Evolutionary conservation across 2,888 invertebrate species (phyloP), one percentile per base, ranked within the genome.

Genomic region (Willowsia nigromaculata): DNA sequence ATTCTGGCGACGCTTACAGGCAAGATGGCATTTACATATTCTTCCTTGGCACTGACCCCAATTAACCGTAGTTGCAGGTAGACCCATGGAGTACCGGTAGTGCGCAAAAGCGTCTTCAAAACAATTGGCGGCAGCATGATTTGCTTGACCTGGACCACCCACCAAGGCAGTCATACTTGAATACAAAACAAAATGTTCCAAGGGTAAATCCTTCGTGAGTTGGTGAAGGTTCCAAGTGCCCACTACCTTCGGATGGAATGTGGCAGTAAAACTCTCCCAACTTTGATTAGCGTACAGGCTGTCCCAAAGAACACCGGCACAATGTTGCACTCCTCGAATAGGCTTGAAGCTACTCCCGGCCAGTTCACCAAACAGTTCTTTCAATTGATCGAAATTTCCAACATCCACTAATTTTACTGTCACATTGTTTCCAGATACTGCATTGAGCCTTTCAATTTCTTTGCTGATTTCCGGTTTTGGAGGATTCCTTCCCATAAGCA

Each of bases 21-120:
- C 15, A 40, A 47, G 22, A 90, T 33, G 0, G 80, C 90, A 11
- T 43, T 40, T 27, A 90, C 18, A 4, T 40, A 74, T 3, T 78
- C 71, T 9, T 87, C 68, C 25, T 88, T 88, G 4, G 90, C 90
- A 84, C 15, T 84, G 65, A 7, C 90, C 90, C 90, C 90, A 90
- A 33, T 90, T 90, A 15, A 90, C 56, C 0, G 90, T 43, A 0
- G 50, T 82, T 0, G 81, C 88, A n/a, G 84, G 68, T 25, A 90
- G 25, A 0, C 88, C 87, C 0, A 37, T 0, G 5, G 87, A 87
- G 13, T 71, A 22, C 5, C 87, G 11, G 33, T 71, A 71, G 18
- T 27, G 9, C 4, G 81, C 87, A 15, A 87, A 68, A 5, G 81
- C 15, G 15, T 71, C 81, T 15, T 81, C 68, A 40, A 81, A 87